Percentiles rank a stretch among this genome's conserved stretches.
phyloP scores from a whole-genome alignment of 1,140 invertebrate species.

The Trigoniulus corallinus region DNA sequence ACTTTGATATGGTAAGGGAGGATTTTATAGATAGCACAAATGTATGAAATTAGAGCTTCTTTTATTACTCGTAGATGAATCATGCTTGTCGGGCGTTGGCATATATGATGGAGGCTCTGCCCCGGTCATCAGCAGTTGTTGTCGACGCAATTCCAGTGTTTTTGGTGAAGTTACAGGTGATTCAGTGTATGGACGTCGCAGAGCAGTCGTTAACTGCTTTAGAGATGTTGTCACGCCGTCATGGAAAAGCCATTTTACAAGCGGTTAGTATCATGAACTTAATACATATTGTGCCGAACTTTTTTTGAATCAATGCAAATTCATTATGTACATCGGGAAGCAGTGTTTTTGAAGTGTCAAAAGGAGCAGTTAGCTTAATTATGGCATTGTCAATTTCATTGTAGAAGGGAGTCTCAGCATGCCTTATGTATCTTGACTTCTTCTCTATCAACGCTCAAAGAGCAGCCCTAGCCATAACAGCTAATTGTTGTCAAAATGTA shows the following conservation, averaged over 20 bases:
- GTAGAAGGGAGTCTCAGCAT: slow-evolving; percentile 81
- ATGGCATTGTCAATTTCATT: slow-evolving; percentile 19
- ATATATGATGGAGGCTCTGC: slow-evolving; percentile 98
- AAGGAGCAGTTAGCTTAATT: too few relatives aligned
- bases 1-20: slow-evolving; percentile 79
- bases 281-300: neutral
- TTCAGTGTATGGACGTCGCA: slow-evolving; percentile 98
- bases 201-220: slow-evolving; percentile 91
- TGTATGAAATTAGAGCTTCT: neutral
- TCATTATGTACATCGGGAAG: slow-evolving; percentile 7
- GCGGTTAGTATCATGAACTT: slow-evolving; percentile 37
- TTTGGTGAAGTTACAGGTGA: slow-evolving; percentile 87
- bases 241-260: slow-evolving; percentile 90
- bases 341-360: slow-evolving; percentile 23
- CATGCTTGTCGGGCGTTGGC: slow-evolving; percentile 94
- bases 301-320: too few relatives aligned
- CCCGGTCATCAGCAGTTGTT: slow-evolving; percentile 86
- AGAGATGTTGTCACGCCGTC: slow-evolving; percentile 88
- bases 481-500: slow-evolving; percentile 91
- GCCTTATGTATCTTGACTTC: slow-evolving; percentile 91
- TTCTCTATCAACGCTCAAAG: slow-evolving; percentile 93
- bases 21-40: neutral
- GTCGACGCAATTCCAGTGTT: slow-evolving; percentile 93
- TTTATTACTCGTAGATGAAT: slow-evolving; percentile 59
- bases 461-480: slow-evolving; percentile 82